These are phyloP conservation scores for Apodemus speciosus DNA, from an alignment of 2,113 vertebrate species.

Conservation along the genomic window DNA sequence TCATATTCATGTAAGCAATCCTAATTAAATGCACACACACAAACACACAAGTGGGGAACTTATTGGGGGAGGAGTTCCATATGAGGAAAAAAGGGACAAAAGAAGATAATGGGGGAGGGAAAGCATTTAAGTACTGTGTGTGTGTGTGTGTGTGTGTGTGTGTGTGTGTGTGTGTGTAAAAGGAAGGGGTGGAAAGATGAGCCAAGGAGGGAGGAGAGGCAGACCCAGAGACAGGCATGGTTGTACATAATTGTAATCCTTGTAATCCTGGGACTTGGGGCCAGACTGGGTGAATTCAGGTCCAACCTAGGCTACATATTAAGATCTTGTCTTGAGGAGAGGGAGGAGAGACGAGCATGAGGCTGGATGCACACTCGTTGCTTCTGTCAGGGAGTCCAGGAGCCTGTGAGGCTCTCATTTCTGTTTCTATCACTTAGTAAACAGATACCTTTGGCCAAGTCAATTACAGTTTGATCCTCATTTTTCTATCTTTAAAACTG, in stretches of 20 bases:
- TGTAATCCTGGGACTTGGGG: background rate
- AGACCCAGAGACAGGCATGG: background rate
- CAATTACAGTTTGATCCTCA: background rate
- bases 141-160: background rate
- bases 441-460: background rate
- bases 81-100: background rate
- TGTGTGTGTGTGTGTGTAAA: background rate
- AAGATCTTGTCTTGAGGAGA: background rate
- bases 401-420: background rate
- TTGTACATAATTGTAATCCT: background rate
- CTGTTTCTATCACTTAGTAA: background rate
- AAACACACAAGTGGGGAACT: background rate
- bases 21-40: background rate
- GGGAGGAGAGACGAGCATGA: background rate
- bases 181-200: background rate
- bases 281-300: background rate
- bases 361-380: background rate
- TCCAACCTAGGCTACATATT: background rate
- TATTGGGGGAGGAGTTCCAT: background rate
- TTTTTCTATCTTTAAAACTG: slow-evolving; percentile 2
- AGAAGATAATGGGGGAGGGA: background rate
- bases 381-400: background rate
- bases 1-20: background rate
- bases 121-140: background rate
- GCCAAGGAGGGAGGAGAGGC: background rate